phyloP scores from a whole-genome alignment of 2,888 invertebrate species.

The Netelia melanura region DNA sequence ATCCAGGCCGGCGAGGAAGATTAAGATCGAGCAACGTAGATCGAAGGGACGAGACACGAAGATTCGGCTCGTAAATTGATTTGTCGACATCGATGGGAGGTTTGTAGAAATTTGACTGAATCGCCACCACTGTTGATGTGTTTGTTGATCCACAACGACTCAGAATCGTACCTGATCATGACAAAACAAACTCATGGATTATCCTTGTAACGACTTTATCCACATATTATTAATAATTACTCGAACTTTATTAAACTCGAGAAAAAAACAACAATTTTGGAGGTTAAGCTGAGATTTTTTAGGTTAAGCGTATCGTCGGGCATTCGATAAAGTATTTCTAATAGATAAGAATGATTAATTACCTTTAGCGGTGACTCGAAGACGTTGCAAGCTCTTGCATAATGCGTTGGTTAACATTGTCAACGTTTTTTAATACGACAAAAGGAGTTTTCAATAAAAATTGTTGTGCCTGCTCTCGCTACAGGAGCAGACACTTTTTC shows the following conservation, averaged over 20 bases:
- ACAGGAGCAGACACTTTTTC: constrained; percentile 41
- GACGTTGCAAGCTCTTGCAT: constrained; percentile 66
- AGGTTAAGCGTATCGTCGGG: not conserved
- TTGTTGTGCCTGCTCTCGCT: constrained; percentile 36
- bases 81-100: constrained; percentile 18
- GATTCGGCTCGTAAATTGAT: constrained; percentile 68
- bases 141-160: constrained; percentile 60
- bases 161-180: constrained; percentile 37
- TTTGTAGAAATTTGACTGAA: constrained; percentile 1
- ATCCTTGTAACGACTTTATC: constrained; percentile 14
- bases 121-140: constrained; percentile 2
- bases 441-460: not conserved
- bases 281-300: constrained; percentile 33
- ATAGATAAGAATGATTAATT: constrained; percentile 20
- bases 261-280: constrained; percentile 1
- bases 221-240: not conserved
- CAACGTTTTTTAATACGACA: constrained; percentile 35
- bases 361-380: constrained; percentile 67
- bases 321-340: not conserved
- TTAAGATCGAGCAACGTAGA: constrained; percentile 75
- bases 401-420: constrained; percentile 71
- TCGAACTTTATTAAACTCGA: not conserved
- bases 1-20: constrained; percentile 65
- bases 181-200: not conserved
- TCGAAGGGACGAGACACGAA: constrained; percentile 57